Conservation (phyloP, 1,140 invertebrate genomes). For the Rhopalosiphum maidis region DNA sequence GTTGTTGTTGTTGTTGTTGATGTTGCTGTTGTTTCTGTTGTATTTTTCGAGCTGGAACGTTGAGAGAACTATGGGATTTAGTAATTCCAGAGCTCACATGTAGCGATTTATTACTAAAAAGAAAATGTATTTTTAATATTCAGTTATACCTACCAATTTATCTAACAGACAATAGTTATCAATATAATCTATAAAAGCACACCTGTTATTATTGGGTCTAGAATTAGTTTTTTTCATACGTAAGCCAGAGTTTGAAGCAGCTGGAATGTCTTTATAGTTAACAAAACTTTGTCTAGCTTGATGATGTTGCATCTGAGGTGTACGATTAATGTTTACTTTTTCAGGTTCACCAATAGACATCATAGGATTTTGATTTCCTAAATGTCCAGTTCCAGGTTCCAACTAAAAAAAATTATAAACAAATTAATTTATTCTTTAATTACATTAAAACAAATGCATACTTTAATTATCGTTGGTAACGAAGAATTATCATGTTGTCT, state of each 20-base stretch:
- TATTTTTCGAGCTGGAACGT: slow-evolving; percentile 53
- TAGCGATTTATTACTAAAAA: slow-evolving; percentile 41
- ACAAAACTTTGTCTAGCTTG: slow-evolving; percentile 51
- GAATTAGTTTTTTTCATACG: slow-evolving; percentile 49
- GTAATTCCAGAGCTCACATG: slow-evolving; percentile 43
- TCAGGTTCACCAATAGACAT: slow-evolving; percentile 16
- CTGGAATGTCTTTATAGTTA: slow-evolving; percentile 56
- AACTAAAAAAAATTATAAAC: slow-evolving; percentile 7
- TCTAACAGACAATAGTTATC: background rate
- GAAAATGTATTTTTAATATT: background rate
- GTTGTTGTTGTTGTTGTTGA: slow-evolving; percentile 20
- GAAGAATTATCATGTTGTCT: slow-evolving; percentile 43
- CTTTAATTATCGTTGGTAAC: slow-evolving; percentile 56
- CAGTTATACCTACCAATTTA: background rate
- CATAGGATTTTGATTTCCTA: slow-evolving; percentile 29
- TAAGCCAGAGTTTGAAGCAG: slow-evolving; percentile 48
- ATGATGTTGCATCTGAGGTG: slow-evolving; percentile 1
- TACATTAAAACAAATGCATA: background rate
- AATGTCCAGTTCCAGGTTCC: slow-evolving; percentile 35
- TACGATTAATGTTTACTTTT: slow-evolving; percentile 39
- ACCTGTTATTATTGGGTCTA: slow-evolving; percentile 49
- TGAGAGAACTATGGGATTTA: slow-evolving; percentile 49
- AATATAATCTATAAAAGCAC: background rate
- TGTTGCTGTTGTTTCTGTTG: slow-evolving; percentile 35
- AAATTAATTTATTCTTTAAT: background rate